These are phyloP conservation scores for Geotrypetes seraphini DNA, from an alignment of 2,797 vertebrate species.

Conservation along the genomic window DNA sequence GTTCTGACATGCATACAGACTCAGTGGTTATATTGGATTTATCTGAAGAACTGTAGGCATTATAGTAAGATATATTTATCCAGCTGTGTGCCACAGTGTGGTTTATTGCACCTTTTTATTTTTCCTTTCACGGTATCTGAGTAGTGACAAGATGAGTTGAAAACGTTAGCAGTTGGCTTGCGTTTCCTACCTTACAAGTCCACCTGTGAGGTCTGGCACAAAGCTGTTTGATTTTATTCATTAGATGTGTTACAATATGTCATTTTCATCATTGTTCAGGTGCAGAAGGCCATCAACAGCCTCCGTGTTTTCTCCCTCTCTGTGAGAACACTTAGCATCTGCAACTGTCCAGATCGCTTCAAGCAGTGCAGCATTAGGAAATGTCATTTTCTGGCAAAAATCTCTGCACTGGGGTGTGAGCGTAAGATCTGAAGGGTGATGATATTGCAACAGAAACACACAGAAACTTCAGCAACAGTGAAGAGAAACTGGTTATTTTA, in stretches of 20 bases:
- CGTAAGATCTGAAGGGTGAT: background rate
- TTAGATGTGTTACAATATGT: background rate
- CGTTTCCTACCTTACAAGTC: slow-evolving; percentile 1
- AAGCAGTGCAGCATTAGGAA: slow-evolving; percentile 2
- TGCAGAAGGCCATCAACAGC: slow-evolving; percentile 4
- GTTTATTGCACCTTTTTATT: too few species aligned
- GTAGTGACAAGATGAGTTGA: background rate
- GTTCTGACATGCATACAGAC: too few species aligned
- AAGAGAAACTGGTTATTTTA: too few species aligned
- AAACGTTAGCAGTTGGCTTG: background rate
- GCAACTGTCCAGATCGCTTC: background rate
- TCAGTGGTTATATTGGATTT: too few species aligned
- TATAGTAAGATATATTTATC: too few species aligned
- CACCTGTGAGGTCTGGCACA: slow-evolving; percentile 6
- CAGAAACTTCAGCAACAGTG: too few species aligned
- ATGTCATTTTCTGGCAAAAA: background rate
- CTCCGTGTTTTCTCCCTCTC: background rate
- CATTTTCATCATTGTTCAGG: slow-evolving; percentile 4
- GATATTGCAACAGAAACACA: background rate
- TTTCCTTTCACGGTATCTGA: background rate
- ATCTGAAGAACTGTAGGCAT: too few species aligned
- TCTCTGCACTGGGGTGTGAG: slow-evolving; percentile 9
- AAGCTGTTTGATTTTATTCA: slow-evolving; percentile 2
- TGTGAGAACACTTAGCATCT: slow-evolving; percentile 4
- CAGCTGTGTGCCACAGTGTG: too few species aligned